phyloP scores from a whole-genome alignment of 2,888 invertebrate species.

The Agonum fuliginosum region DNA sequence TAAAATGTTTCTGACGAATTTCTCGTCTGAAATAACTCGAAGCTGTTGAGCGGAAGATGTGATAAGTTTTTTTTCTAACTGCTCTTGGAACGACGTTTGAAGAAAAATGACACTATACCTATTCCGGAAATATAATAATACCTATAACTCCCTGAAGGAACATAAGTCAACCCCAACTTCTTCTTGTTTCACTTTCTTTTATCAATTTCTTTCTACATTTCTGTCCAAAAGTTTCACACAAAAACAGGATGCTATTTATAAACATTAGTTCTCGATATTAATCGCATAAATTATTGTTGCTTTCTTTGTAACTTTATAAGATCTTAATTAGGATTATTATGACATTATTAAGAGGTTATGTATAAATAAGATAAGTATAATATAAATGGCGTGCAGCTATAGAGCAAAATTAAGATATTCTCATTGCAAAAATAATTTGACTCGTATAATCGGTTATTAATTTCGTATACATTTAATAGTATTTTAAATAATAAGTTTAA shows the following conservation, averaged over 20 bases:
- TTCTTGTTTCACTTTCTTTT: slow-evolving; percentile 54
- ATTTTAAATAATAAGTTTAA: no score
- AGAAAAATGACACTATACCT: slow-evolving; percentile 48
- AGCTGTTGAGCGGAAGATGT: slow-evolving; percentile 22
- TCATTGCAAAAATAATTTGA: no score
- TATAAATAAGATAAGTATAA: no score
- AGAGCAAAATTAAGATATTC: no score
- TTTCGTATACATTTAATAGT: no score
- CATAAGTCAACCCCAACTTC: slow-evolving; percentile 38
- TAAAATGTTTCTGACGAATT: no score
- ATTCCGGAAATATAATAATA: slow-evolving; percentile 52
- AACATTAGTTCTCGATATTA: slow-evolving; percentile 5
- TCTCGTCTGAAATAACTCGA: not conserved
- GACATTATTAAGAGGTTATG: no score
- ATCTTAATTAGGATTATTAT: not conserved
- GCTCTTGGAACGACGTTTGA: slow-evolving; percentile 31
- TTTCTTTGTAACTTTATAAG: not conserved
- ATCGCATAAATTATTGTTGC: slow-evolving; percentile 13
- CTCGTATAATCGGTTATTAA: no score
- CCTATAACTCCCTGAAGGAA: slow-evolving; percentile 50
- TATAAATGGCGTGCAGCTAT: no score
- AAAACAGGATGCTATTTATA: slow-evolving; percentile 7
- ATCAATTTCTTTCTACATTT: slow-evolving; percentile 41
- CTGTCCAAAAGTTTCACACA: not conserved
- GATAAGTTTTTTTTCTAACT: slow-evolving; percentile 43